Evolutionary conservation across 2,113 vertebrate species (phyloP), one percentile per base, ranked within the genome.

Genomic region (Embiotoca jacksoni): DNA sequence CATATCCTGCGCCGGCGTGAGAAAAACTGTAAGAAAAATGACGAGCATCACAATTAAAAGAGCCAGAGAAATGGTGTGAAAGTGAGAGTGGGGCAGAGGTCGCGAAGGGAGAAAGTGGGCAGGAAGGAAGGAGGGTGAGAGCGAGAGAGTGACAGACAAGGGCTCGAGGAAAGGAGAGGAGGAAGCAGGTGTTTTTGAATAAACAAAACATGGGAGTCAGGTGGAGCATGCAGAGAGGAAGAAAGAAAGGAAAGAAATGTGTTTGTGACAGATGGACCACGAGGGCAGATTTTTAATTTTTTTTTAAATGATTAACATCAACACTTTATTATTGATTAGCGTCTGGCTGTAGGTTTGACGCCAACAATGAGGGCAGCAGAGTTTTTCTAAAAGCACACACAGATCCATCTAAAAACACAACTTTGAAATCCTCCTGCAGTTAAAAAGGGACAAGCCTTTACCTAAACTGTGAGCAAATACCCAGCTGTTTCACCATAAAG

Each of bases 11-110:
- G 6, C 69, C 53, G 76, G 81, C 85, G 89, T 92, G 92, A 92
- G 89, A 94, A 92, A 92, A 92, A 71, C 10, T 6, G 6, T 73
- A 59, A 79, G 79, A 85, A 80, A 88, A 88, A 84, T 85, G 85
- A 89, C 87, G 75, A 81, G 72, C 72, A 37, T 68, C 60, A 55
- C n/a, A 33, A 23, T 23, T 23, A 78, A 89, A 91, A 86, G 60
- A 75, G 62, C 46, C 57, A 64, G 88, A 84, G 85, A 85, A 90
- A 88, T 47, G 67, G 81, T 90, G 78, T 84, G 86, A 92, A 89
- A 90, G 84, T 77, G 78, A 85, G 82, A 90, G 86, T 37, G 11
- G 80, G 75, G 67, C 80, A 90, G 82, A 83, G 88, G 85, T 89
- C 73, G 10, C 0, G 36, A 50, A 33, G 31, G 77, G 80, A 90